Percentiles rank a stretch among this genome's conserved stretches.
phyloP scores from a whole-genome alignment of 2,113 vertebrate species.

The Argyrosomus japonicus region DNA sequence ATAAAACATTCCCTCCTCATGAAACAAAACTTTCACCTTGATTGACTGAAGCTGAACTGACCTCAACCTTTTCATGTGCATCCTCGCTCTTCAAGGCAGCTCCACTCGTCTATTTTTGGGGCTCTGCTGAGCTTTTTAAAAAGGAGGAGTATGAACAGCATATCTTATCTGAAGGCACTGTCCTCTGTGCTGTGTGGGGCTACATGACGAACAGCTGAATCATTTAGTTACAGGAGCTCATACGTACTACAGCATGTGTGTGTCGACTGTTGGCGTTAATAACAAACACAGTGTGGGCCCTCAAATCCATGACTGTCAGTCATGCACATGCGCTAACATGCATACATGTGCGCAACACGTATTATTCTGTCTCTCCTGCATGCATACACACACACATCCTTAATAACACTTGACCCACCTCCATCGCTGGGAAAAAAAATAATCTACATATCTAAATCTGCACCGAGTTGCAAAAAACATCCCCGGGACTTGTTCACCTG shows the following conservation, averaged over 20 bases:
- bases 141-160: constrained; percentile 49
- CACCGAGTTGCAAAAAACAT: constrained; percentile 31
- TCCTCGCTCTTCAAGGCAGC: constrained; percentile 25
- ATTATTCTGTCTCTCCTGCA: constrained; percentile 1
- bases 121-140: constrained; percentile 52
- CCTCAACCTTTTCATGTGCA: constrained; percentile 40
- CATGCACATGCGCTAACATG: constrained; percentile 24
- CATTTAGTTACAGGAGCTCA: constrained; percentile 54
- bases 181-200: constrained; percentile 48
- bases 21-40: constrained; percentile 12
- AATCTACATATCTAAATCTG: constrained; percentile 36
- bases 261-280: constrained; percentile 32
- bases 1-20: not conserved
- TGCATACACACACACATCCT: constrained; percentile 2
- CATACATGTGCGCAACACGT: constrained; percentile 13
- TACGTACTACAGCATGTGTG: constrained; percentile 11
- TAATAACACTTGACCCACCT: constrained; percentile 45
- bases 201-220: constrained; percentile 56
- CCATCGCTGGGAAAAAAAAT: not conserved
- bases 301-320: constrained; percentile 18
- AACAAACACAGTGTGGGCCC: constrained; percentile 16
- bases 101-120: constrained; percentile 51
- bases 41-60: constrained; percentile 43
- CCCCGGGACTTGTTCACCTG: constrained; percentile 24
- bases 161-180: constrained; percentile 64